Conservation (phyloP, 1,140 invertebrate genomes). For the Aphaenogaster rudis region DNA sequence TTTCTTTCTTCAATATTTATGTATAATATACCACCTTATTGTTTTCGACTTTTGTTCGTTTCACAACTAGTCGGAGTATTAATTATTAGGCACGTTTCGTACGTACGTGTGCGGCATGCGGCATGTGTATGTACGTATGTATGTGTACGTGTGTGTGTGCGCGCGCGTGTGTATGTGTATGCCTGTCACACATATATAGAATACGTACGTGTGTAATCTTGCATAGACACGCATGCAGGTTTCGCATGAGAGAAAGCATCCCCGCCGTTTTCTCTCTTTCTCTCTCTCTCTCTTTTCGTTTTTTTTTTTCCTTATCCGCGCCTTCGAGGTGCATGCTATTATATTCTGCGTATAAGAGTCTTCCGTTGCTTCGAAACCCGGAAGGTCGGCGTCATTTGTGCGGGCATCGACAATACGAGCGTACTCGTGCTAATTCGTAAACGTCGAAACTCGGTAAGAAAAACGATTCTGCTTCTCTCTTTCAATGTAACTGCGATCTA, state of each 20-base stretch:
- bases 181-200: constrained; percentile 28
- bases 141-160: constrained; percentile 58
- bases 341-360: constrained; percentile 36
- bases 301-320: constrained; percentile 8
- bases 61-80: constrained; percentile 40
- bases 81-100: constrained; percentile 63
- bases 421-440: constrained; percentile 51
- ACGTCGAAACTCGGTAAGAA: constrained; percentile 33
- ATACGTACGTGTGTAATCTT: not conserved
- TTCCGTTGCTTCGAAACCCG: constrained; percentile 44
- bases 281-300: not conserved
- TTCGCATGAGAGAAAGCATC: constrained; percentile 28
- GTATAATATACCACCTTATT: constrained; percentile 68
- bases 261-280: constrained; percentile 15
- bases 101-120: constrained; percentile 63
- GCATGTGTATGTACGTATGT: constrained; percentile 73
- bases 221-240: constrained; percentile 22
- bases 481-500: constrained; percentile 47
- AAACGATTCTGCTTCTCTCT: constrained; percentile 41
- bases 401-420: constrained; percentile 61
- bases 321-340: constrained; percentile 41
- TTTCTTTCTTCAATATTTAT: constrained; percentile 76
- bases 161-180: constrained; percentile 59
- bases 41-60: constrained; percentile 47
- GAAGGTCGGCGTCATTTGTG: constrained; percentile 54